Conservation (phyloP, 2,888 invertebrate species). For the Lasioglossum calceatum region DNA sequence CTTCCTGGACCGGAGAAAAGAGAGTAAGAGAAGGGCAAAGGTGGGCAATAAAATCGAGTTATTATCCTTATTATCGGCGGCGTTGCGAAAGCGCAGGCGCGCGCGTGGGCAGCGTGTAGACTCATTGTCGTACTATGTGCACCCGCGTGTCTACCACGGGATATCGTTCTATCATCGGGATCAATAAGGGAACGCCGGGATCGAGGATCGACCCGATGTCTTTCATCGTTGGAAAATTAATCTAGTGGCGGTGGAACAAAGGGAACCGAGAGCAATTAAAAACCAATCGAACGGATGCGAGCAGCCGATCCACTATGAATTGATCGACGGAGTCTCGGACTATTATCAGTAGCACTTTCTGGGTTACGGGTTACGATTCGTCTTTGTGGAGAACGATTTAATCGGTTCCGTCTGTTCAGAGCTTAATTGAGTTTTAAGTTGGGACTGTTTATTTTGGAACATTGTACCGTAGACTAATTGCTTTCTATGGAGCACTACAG, state of each 20-base stretch:
- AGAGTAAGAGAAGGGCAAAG: conserved; percentile 68
- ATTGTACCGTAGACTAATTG: not conserved
- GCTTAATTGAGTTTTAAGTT: not conserved
- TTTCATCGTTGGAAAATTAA: not conserved
- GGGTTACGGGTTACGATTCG: not conserved
- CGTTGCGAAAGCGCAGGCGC: conserved; percentile 66
- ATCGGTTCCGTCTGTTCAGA: not conserved
- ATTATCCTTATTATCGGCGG: conserved; percentile 73
- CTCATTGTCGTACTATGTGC: conserved; percentile 73
- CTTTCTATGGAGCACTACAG: not conserved
- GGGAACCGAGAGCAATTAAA: conserved; percentile 7
- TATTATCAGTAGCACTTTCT: not conserved
- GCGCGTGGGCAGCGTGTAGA: conserved; percentile 66
- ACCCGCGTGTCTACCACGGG: conserved; percentile 63
- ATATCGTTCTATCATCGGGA: conserved; percentile 41
- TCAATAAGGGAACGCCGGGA: conserved; percentile 42
- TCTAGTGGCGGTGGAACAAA: conserved; percentile 5
- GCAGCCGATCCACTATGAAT: not conserved
- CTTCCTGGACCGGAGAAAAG: conserved; percentile 63
- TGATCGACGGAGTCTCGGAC: not conserved
- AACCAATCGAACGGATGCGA: not conserved
- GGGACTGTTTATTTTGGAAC: not conserved
- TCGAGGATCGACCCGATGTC: conserved; percentile 1
- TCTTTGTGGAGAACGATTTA: not conserved
- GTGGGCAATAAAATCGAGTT: conserved; percentile 74